phyloP scores from a whole-genome alignment of 2,888 invertebrate species.

The Harpalus rufipes region DNA sequence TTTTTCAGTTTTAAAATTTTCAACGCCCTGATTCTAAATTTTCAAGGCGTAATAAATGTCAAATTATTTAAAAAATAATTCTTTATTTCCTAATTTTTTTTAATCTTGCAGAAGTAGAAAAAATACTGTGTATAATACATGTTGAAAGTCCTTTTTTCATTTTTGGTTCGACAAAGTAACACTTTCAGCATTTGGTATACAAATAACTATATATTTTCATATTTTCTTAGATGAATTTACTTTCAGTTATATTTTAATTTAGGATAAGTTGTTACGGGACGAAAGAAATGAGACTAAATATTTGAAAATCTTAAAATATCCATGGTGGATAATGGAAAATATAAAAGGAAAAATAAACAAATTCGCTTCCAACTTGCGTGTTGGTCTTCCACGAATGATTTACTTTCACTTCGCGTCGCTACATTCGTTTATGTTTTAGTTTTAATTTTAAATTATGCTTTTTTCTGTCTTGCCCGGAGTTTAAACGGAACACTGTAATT shows the following conservation, averaged over 20 bases:
- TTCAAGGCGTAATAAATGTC: too few relatives aligned
- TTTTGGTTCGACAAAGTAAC: too few relatives aligned
- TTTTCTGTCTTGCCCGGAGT: constrained; percentile 2
- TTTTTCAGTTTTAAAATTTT: too few relatives aligned
- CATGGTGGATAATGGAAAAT: constrained; percentile 32
- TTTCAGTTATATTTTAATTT: neutral
- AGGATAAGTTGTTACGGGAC: neutral
- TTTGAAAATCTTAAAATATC: constrained; percentile 28
- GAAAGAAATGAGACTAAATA: neutral
- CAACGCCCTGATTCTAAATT: too few relatives aligned
- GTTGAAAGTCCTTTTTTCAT: too few relatives aligned
- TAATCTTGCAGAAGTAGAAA: too few relatives aligned
- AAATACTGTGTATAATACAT: too few relatives aligned
- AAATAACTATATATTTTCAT: too few relatives aligned
- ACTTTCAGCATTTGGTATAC: too few relatives aligned
- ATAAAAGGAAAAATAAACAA: constrained; percentile 41
- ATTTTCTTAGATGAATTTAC: too few relatives aligned
- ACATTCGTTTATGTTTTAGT: constrained; percentile 59
- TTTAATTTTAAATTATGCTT: constrained; percentile 24
- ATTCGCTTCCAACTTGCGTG: constrained; percentile 54
- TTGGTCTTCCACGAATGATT: constrained; percentile 56
- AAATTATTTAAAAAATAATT: too few relatives aligned
- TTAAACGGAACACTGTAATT: constrained; percentile 29
- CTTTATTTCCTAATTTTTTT: too few relatives aligned
- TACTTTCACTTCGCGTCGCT: constrained; percentile 63